Evolutionary conservation across 2,888 invertebrate genomes (phyloP).

Genomic region (Brachycybe producta): DNA sequence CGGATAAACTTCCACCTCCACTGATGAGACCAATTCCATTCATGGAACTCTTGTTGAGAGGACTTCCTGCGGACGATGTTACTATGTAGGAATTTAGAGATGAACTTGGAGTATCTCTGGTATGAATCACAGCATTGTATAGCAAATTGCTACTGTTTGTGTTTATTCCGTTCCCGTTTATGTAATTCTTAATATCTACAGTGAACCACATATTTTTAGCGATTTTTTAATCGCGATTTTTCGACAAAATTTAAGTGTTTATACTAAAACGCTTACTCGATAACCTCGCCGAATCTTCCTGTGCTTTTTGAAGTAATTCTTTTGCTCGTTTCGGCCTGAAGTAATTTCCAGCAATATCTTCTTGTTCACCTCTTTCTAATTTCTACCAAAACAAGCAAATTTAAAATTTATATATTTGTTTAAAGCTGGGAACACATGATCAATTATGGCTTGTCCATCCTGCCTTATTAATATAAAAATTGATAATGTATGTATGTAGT

Average conservation of each 20-base stretch:
- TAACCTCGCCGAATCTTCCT: conserved; percentile 41
- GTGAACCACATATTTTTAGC: no score
- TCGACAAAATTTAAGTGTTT: neutral
- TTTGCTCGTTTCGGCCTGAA: conserved; percentile 54
- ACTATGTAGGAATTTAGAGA: neutral
- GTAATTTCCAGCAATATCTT: conserved; percentile 55
- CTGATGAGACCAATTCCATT: neutral
- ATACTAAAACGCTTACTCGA: conserved; percentile 17
- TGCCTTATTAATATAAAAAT: neutral
- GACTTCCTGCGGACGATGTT: neutral
- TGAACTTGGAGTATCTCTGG: no score
- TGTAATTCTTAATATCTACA: no score
- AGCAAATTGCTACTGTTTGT: conserved; percentile 6
- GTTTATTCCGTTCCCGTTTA: neutral
- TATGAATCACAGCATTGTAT: conserved; percentile 7
- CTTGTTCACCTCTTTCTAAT: conserved; percentile 42
- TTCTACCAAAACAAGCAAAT: conserved; percentile 39
- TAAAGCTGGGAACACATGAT: no score
- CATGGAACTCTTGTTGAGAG: conserved; percentile 1
- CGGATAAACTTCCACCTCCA: conserved; percentile 10
- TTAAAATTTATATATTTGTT: conserved; percentile 17
- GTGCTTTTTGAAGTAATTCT: conserved; percentile 42
- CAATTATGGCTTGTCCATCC: no score
- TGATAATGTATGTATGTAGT: neutral
- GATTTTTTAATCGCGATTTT: neutral